phyloP scores from a whole-genome alignment of 2,797 vertebrate genomes.

The Picus viridis region DNA sequence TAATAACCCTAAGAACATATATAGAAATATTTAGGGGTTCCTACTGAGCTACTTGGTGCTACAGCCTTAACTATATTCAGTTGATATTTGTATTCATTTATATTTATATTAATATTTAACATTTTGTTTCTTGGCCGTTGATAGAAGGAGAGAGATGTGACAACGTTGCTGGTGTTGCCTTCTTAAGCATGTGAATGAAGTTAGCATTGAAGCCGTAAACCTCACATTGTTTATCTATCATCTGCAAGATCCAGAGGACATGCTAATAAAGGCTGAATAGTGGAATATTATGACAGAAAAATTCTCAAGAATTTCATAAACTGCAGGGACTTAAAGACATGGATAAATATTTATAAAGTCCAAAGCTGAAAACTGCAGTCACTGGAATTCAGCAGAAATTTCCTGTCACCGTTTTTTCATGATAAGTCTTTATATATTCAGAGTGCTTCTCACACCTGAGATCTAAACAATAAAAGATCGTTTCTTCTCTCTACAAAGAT shows the following conservation, averaged over 20 bases:
- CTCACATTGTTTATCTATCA: background rate
- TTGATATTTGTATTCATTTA: background rate
- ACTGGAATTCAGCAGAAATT: constrained; percentile 24
- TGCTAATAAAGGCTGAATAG: background rate
- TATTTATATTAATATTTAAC: too few species aligned
- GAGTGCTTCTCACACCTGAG: background rate
- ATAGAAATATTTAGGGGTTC: background rate
- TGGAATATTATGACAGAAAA: constrained; percentile 8
- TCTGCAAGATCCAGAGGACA: background rate
- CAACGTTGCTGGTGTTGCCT: background rate
- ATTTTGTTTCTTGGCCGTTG: background rate
- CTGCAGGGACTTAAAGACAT: background rate
- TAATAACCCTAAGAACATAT: background rate
- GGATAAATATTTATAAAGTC: constrained; percentile 63
- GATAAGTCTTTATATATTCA: constrained; percentile 31
- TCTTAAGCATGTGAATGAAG: background rate
- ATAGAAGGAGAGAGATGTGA: background rate
- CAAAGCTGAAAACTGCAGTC: constrained; percentile 24
- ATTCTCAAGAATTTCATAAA: constrained; percentile 22
- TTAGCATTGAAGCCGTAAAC: background rate
- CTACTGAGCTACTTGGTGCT: background rate
- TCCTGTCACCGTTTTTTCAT: constrained; percentile 24
- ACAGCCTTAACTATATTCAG: background rate
- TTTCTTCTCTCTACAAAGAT: background rate
- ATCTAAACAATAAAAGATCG: constrained; percentile 23